Evolutionary conservation across 2,113 vertebrate genomes (phyloP).

Genomic region (Benthochromis sp.): DNA sequence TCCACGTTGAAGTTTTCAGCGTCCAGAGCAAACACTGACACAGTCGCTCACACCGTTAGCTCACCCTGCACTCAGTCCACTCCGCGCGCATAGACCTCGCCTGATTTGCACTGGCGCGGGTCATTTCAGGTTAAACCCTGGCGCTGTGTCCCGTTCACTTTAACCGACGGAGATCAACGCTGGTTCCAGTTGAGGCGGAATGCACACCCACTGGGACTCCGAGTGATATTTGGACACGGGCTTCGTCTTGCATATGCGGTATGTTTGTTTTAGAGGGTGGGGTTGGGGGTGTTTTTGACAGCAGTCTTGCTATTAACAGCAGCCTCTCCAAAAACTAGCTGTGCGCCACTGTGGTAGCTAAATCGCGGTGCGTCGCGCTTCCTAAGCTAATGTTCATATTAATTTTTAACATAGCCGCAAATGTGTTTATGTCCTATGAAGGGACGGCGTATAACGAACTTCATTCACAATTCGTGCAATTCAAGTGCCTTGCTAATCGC

Average conservation of each 20-base stretch:
- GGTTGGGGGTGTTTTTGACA: neutral
- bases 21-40: neutral
- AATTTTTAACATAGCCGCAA: neutral
- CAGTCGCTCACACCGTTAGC: neutral
- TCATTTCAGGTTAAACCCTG: conserved; percentile 65
- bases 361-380: neutral
- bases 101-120: conserved; percentile 48
- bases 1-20: conserved; percentile 45
- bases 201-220: conserved; percentile 26
- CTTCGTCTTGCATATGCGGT: conserved; percentile 50
- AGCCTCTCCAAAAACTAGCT: neutral
- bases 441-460: neutral
- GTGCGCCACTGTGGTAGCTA: neutral
- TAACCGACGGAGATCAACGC: conserved; percentile 37
- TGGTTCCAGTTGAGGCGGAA: conserved; percentile 44
- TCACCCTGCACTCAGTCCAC: neutral
- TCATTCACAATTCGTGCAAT: neutral
- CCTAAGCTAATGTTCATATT: neutral
- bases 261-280: conserved; percentile 19
- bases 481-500: neutral
- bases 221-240: conserved; percentile 20
- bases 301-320: conserved; percentile 11
- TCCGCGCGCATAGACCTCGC: neutral
- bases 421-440: neutral
- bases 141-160: conserved; percentile 39